Percentiles rank a stretch among this genome's conserved stretches.
phyloP scores from a whole-genome alignment of 2,888 invertebrate species.

The Seira sanloemensis region DNA sequence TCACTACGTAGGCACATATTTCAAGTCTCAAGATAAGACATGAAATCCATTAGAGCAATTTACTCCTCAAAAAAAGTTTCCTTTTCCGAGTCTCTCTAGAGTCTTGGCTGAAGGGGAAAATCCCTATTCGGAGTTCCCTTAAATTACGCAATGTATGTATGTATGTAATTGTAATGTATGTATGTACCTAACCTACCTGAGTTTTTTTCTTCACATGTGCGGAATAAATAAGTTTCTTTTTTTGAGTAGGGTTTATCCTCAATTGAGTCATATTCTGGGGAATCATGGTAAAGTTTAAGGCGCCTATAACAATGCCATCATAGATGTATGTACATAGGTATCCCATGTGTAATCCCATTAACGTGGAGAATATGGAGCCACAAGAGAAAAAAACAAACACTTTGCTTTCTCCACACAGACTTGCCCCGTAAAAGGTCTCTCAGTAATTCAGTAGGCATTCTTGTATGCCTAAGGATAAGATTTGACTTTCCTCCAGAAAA shows the following conservation, averaged over 20 bases:
- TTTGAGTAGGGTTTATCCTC: no score
- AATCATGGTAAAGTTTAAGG: background rate
- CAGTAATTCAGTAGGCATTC: background rate
- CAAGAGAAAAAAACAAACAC: background rate
- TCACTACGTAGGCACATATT: no score
- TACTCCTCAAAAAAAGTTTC: constrained; percentile 20
- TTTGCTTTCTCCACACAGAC: background rate
- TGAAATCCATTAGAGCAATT: constrained; percentile 47
- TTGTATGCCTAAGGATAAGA: background rate
- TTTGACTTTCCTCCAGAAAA: constrained; percentile 3
- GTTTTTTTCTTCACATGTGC: background rate
- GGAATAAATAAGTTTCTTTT: no score
- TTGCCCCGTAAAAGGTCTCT: no score
- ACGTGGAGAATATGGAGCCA: background rate
- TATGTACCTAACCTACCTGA: background rate
- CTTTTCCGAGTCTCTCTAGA: background rate
- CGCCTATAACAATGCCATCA: background rate
- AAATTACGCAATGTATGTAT: no score
- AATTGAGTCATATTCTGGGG: background rate
- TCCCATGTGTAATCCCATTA: constrained; percentile 37
- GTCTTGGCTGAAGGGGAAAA: background rate
- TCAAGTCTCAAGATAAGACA: constrained; percentile 34
- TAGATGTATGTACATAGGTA: background rate
- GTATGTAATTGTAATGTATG: background rate
- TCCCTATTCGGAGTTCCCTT: no score